Evolutionary conservation across 2,797 vertebrate genomes (phyloP).

Genomic region (Gallinago solitaria): DNA sequence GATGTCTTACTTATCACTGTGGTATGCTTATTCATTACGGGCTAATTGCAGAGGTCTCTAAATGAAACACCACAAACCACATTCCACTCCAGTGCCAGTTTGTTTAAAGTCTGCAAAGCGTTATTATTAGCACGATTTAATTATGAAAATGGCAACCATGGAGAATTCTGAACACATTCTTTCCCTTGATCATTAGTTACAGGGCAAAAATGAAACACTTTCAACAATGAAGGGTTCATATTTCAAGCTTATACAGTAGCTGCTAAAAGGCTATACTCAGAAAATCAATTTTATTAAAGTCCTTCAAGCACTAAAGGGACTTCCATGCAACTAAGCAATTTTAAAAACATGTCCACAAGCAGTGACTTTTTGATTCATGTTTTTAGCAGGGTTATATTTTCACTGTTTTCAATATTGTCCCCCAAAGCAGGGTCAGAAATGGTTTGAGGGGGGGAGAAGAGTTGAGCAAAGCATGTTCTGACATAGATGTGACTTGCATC

Average conservation of each 20-base stretch:
- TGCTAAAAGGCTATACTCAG: conserved; percentile 97
- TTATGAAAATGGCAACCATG: conserved; percentile 97
- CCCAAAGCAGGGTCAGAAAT: conserved; percentile 88
- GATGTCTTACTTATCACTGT: conserved; percentile 80
- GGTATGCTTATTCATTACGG: conserved; percentile 81
- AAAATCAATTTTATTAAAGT: conserved; percentile 99
- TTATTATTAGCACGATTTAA: conserved; percentile 98
- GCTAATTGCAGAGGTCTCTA: conserved; percentile 87
- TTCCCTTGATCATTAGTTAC: conserved; percentile 96
- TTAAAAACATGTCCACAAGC: conserved; percentile 90
- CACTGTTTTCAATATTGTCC: conserved; percentile 89
- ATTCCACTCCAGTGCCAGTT: conserved; percentile 85
- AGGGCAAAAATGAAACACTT: conserved; percentile 95
- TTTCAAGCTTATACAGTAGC: conserved; percentile 95
- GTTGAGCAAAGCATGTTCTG: conserved; percentile 54
- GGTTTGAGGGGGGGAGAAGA: conserved; percentile 61
- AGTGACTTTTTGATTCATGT: conserved; percentile 89
- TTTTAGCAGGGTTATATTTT: conserved; percentile 87
- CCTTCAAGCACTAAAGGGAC: conserved; percentile 95
- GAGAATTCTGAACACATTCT: conserved; percentile 94
- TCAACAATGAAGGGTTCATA: conserved; percentile 98
- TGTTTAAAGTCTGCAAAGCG: conserved; percentile 94
- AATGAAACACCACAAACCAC: conserved; percentile 84
- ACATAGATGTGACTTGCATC: conserved; percentile 72
- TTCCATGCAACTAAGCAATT: conserved; percentile 96